Conservation (phyloP, 2,888 invertebrate species). For the Hesperia comma region DNA sequence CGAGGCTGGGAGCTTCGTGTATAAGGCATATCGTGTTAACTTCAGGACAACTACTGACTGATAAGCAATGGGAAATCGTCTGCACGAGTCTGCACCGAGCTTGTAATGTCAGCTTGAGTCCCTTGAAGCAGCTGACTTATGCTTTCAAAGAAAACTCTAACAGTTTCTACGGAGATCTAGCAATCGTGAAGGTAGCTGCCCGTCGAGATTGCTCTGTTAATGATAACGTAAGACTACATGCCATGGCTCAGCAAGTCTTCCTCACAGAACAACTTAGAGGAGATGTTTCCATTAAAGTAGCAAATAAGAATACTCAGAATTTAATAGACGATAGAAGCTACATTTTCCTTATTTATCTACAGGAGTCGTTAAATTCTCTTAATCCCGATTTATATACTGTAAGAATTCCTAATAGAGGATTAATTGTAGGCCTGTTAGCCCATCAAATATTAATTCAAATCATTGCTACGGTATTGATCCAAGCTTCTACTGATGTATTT, state of each 20-base stretch:
- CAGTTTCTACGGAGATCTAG: slow-evolving; percentile 96
- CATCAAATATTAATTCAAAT: slow-evolving; percentile 97
- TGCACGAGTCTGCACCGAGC: slow-evolving; percentile 92
- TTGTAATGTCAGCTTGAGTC: slow-evolving; percentile 93
- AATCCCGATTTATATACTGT: slow-evolving; percentile 91
- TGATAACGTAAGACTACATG: slow-evolving; percentile 93
- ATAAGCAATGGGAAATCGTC: slow-evolving; percentile 94
- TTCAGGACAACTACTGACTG: slow-evolving; percentile 91
- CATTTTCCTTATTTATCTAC: slow-evolving; percentile 93
- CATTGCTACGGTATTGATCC: slow-evolving; percentile 93
- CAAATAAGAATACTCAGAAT: slow-evolving; percentile 70
- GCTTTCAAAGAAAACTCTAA: slow-evolving; percentile 96
- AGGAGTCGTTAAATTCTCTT: slow-evolving; percentile 87
- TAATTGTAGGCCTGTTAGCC: slow-evolving; percentile 94
- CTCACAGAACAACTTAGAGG: slow-evolving; percentile 82
- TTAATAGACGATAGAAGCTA: slow-evolving; percentile 93
- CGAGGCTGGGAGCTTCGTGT: slow-evolving; percentile 96
- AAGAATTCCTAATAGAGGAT: slow-evolving; percentile 93
- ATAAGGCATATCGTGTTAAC: slow-evolving; percentile 93
- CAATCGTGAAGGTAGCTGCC: slow-evolving; percentile 97
- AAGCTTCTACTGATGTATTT: slow-evolving; percentile 86
- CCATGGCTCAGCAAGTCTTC: slow-evolving; percentile 95
- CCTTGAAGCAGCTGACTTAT: slow-evolving; percentile 93
- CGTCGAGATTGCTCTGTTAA: slow-evolving; percentile 92
- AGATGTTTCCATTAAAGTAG: slow-evolving; percentile 65